A percentile compares a stretch with the other conserved stretches of the same genome.
These are phyloP conservation scores for Willowsia nigromaculata DNA, from an alignment of 2,888 invertebrate genomes.

Conservation along the genomic window DNA sequence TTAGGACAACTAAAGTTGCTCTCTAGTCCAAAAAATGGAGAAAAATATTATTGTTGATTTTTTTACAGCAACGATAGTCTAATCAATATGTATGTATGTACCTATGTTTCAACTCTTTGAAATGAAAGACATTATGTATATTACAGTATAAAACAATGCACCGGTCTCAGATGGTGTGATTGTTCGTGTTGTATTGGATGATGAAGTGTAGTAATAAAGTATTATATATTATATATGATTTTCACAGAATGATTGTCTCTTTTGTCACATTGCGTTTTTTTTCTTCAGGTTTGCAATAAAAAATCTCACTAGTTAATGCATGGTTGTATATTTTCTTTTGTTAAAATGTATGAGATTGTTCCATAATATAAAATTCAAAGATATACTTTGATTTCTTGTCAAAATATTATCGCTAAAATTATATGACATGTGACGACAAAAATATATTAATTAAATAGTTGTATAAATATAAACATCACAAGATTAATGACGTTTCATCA, in stretches of 20 bases:
- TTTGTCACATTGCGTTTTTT: conserved; percentile 37
- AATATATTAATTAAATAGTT: neutral
- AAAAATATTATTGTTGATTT: neutral
- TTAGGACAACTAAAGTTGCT: neutral
- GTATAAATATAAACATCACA: conserved; percentile 51
- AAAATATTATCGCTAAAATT: conserved; percentile 24
- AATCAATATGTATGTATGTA: neutral
- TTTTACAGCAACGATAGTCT: neutral
- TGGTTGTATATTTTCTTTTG: conserved; percentile 55
- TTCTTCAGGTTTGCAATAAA: conserved; percentile 25
- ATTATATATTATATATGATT: conserved; percentile 29
- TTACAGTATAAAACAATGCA: conserved; percentile 44
- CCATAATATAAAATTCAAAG: conserved; percentile 30
- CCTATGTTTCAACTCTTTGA: neutral
- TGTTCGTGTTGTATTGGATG: neutral
- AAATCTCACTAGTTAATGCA: conserved; percentile 46
- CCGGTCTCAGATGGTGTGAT: conserved; percentile 52
- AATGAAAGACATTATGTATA: conserved; percentile 24
- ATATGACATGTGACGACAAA: neutral
- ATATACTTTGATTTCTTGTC: neutral
- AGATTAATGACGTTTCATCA: conserved; percentile 16
- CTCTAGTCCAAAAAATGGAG: neutral
- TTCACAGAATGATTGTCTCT: conserved; percentile 68
- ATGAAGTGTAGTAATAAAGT: conserved; percentile 9
- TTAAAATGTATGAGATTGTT: conserved; percentile 24